Percentiles rank a stretch among this genome's conserved stretches.
Evolutionary conservation across 2,113 vertebrate genomes (phyloP).

Genomic region (Menura novaehollandiae): DNA sequence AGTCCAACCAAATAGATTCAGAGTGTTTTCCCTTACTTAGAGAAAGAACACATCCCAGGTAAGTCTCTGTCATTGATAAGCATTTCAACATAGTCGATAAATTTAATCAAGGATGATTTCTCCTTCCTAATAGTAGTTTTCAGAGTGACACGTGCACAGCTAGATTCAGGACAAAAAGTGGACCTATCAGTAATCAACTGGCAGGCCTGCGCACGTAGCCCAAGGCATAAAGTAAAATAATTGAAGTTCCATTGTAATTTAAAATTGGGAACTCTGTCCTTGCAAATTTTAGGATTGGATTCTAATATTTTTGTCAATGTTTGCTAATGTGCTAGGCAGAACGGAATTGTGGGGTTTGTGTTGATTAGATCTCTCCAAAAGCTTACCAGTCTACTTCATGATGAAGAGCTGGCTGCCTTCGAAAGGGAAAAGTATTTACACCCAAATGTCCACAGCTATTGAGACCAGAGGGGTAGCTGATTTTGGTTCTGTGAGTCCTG

Average conservation of each 20-base stretch:
- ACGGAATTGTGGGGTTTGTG: neutral
- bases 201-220: neutral
- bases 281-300: neutral
- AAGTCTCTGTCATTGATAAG: neutral
- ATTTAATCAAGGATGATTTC: neutral
- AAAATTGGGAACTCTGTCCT: neutral
- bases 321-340: neutral
- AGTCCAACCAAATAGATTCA: neutral
- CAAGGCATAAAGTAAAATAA: neutral
- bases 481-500: neutral
- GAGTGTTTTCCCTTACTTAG: neutral
- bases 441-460: neutral
- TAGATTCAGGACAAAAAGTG: neutral
- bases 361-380: neutral
- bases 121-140: neutral
- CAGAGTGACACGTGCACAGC: neutral
- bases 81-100: neutral
- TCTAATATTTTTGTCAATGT: neutral
- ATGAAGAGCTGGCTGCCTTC: neutral
- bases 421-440: neutral
- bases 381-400: neutral
- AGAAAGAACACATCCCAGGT: neutral
- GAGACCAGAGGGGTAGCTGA: neutral
- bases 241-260: neutral
- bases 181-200: neutral